Evolutionary conservation across 2,797 vertebrate species (phyloP), one percentile per base, ranked within the genome.

Genomic region (Scarus forsteni): DNA sequence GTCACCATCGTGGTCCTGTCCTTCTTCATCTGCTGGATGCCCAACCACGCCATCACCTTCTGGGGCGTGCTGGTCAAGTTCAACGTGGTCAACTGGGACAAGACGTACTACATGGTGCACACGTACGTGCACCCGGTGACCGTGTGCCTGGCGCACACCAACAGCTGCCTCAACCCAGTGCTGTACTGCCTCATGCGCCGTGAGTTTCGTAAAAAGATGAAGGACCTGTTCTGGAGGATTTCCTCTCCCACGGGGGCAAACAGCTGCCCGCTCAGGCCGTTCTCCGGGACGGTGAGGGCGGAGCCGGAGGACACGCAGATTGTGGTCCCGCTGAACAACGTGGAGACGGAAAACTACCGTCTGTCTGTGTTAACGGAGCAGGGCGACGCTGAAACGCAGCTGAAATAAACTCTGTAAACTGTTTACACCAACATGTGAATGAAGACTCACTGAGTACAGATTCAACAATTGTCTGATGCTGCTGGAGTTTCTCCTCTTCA

Each of bases 11-110:
- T 89, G n/a, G 87, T 93, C 8, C 85, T 90, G 0, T 93, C 91
- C 12, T 92, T 93, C 83, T 94, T 92, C 63, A 38, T 93, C 45
- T 91, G 91, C 64, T 93, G 90, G 90, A 82, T 91, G 80, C 93
- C 93, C 7, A 91, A 92, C 79, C 91, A 93, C 66, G 87, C 87
- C 66, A 81, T 90, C 54, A 93, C 93, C 12, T 73, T 94, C 59
- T 94, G 93, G 93, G 92, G 93, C 34, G 91, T 94, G 2, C 64
- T 94, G 79, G 92, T 93, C 1, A 94, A 94, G 39, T 86, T 94
- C 34, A 92, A 92, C 71, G 62, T 89, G 9, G 84, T 92, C n/a
- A 80, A 90, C 57, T 94, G 89, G 85, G 92, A 93, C 9, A 79
- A 77, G 43, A 67, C 81, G 0, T 94, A 86, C 79, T 94, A 92